These are phyloP conservation scores for Ophiothrix spiculata DNA, from an alignment of 35 echinoderm and acorn worm genomes.

Conservation along the genomic window DNA sequence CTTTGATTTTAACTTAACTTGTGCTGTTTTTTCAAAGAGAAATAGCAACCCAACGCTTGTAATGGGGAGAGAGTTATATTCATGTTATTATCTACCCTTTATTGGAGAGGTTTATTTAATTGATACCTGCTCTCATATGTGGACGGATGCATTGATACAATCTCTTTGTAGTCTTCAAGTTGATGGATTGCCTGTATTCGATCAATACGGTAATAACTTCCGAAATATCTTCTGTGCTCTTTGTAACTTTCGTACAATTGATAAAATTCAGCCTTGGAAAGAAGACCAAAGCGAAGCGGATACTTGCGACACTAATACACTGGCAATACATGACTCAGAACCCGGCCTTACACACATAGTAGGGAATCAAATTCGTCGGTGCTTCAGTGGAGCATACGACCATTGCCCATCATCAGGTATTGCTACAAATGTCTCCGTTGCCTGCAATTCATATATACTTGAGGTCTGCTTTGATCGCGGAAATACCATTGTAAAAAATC, in stretches of 20 bases:
- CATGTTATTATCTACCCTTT: not conserved
- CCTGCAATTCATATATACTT: too few species aligned
- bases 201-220: not conserved
- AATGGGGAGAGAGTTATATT: not conserved
- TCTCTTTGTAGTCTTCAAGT: not conserved
- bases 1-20: not conserved
- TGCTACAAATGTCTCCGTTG: too few species aligned
- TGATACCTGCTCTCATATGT: not conserved
- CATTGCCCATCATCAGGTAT: too few species aligned
- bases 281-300: too few species aligned
- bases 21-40: not conserved
- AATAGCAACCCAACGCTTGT: too few species aligned
- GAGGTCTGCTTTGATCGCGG: too few species aligned
- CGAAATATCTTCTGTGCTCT: not conserved
- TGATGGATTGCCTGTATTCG: not conserved
- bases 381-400: too few species aligned
- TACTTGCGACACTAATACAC: too few species aligned
- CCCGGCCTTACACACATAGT: too few species aligned
- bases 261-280: not conserved
- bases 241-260: not conserved
- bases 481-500: too few species aligned
- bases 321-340: too few species aligned
- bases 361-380: too few species aligned
- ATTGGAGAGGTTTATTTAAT: not conserved
- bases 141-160: not conserved